Evolutionary conservation across 2,888 invertebrate species (phyloP).

Genomic region (Clistopyga incitator): DNA sequence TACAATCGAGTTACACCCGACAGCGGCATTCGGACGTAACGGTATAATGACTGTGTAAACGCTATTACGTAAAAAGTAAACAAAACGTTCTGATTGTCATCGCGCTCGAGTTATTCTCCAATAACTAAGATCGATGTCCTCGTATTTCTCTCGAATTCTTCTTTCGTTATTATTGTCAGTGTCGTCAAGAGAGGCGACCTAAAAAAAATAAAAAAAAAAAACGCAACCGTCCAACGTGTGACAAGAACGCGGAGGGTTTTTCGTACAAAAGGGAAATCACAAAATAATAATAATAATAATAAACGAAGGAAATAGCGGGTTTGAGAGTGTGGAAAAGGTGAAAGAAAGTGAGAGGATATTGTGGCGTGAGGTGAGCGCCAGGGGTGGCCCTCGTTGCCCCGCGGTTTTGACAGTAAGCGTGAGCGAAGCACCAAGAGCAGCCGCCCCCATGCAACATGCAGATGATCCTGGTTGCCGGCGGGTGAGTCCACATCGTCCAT

Average conservation of each 20-base stretch:
- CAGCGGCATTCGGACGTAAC: slow-evolving; percentile 16
- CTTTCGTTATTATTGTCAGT: slow-evolving; percentile 27
- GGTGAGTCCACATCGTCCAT: slow-evolving; percentile 83
- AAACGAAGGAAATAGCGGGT: slow-evolving; percentile 36
- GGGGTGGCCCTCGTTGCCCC: slow-evolving; percentile 40
- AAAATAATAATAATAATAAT: slow-evolving; percentile 5
- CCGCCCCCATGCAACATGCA: slow-evolving; percentile 84
- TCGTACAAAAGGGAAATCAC: slow-evolving; percentile 6
- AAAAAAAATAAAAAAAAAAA: no score
- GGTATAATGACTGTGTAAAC: slow-evolving; percentile 31
- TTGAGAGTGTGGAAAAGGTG: slow-evolving; percentile 57
- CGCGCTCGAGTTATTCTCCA: slow-evolving; percentile 28
- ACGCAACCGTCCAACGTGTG: slow-evolving; percentile 61
- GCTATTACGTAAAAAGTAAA: slow-evolving; percentile 40
- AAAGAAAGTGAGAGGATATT: slow-evolving; percentile 62
- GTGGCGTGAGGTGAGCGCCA: slow-evolving; percentile 45
- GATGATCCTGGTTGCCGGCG: slow-evolving; percentile 85
- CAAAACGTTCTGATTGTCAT: slow-evolving; percentile 17
- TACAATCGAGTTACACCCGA: slow-evolving; percentile 47
- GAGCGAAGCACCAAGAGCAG: slow-evolving; percentile 78
- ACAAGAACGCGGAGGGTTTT: slow-evolving; percentile 32
- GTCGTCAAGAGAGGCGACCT: slow-evolving; percentile 27
- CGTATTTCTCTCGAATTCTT: slow-evolving; percentile 9
- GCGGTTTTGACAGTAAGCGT: slow-evolving; percentile 66
- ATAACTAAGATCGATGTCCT: slow-evolving; percentile 8